Evolutionary conservation across 2,888 invertebrate genomes (phyloP), one percentile per base, ranked within the genome.

Genomic region (Allolobophora icterica): DNA sequence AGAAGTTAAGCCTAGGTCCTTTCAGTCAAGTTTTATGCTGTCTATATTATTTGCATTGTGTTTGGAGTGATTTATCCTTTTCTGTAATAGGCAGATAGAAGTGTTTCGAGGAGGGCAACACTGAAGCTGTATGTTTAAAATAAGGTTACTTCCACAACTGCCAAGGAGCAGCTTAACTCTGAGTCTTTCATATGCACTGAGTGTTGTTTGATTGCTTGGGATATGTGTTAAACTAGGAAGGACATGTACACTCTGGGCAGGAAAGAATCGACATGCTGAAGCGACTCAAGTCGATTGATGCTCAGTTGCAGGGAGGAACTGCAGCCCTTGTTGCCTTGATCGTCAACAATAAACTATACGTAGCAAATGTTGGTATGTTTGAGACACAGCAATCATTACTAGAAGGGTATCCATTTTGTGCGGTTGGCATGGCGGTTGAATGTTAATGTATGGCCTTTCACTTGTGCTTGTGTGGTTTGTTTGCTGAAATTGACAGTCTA

Each of bases 261-360:
- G 96, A 96, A 93, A 96, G 96, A 94, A 96, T 96, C 4, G 96
- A 96, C 84, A 94, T 96, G 92, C 96, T 97, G 19, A 96, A 97
- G 90, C 96, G 97, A 92, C 96, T 98, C 11, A 97, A 97, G 94
- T 96, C 96, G 92, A 96, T 98, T 0, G 97, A 98, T 94, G 96
- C 96, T 91, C 97, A 97, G 94, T 96, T 98, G 0, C 97, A 97
- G 0, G 97, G 97, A 0, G 98, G 98, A 0, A 97, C 97, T 0
- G 97, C 98, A 0, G 97, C 97, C 0, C 97, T 97, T 0, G 96
- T 98, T 13, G 97, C 97, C 0, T 95, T 98, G 0, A 97, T 98
- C 15, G 97, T 97, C 93, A 96, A 97, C 91, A 96, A 97, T 92
- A 97, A 97, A 94, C 95, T 98, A 30, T 98, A 97, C 94, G 97